Percentiles rank a stretch among this genome's conserved stretches.
Evolutionary conservation across 2,113 vertebrate species (phyloP).

Genomic region (Cheilinus undulatus): DNA sequence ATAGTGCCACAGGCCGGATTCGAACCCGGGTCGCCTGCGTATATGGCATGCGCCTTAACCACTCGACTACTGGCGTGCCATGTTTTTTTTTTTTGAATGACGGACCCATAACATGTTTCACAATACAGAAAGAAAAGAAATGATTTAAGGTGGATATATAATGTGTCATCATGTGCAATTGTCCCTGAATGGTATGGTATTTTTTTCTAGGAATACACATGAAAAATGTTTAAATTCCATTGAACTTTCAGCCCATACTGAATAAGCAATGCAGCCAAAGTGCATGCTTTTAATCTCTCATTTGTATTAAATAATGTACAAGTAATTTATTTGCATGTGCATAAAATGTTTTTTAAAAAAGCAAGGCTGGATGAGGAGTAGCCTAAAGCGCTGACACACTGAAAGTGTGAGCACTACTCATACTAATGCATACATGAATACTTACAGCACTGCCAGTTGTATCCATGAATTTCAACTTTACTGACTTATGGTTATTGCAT

Average conservation of each 20-base stretch:
- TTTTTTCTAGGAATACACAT: too few relatives aligned
- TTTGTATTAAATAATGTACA: not conserved
- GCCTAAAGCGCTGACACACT: conserved; percentile 8
- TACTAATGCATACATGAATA: conserved; percentile 23
- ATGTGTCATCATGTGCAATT: not conserved
- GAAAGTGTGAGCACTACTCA: conserved; percentile 16
- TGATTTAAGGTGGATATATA: not conserved
- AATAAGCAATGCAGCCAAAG: not conserved
- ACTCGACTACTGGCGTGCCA: too few relatives aligned
- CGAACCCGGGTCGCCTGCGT: too few relatives aligned
- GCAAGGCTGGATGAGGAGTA: not conserved
- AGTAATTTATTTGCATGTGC: conserved; percentile 14
- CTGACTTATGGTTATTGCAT: conserved; percentile 49
- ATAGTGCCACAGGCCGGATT: too few relatives aligned
- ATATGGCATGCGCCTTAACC: too few relatives aligned
- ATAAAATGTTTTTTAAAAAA: conserved; percentile 1
- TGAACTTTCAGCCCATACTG: not conserved
- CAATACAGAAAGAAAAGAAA: not conserved
- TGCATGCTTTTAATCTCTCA: not conserved
- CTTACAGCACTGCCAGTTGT: conserved; percentile 23
- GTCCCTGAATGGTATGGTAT: not conserved
- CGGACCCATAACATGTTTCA: too few relatives aligned
- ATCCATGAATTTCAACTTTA: conserved; percentile 39
- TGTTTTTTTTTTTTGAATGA: too few relatives aligned
- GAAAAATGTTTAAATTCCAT: not conserved